Percentiles rank a stretch among this genome's conserved stretches.
phyloP scores from a whole-genome alignment of 2,797 vertebrate genomes.

The Sarcophilus harrisii region DNA sequence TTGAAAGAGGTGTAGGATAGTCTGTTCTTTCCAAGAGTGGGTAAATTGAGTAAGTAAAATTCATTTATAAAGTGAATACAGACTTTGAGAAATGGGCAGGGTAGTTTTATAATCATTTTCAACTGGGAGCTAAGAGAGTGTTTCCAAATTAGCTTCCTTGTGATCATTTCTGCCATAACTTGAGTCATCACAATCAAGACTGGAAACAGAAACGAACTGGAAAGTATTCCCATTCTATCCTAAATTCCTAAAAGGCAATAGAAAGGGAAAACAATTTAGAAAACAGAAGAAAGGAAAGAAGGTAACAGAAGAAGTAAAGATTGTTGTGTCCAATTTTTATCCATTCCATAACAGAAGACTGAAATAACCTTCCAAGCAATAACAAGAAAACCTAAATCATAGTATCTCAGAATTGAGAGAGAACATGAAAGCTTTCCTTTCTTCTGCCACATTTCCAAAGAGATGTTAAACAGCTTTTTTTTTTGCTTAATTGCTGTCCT shows the following conservation, averaged over 20 bases:
- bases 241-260: background rate
- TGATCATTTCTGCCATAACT: too few relatives aligned
- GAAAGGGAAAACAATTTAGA: background rate
- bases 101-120: too few relatives aligned
- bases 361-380: background rate
- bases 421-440: background rate
- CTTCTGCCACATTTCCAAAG: background rate
- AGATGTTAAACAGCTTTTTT: background rate
- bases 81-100: too few relatives aligned
- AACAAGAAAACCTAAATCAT: background rate
- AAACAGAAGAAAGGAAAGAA: background rate
- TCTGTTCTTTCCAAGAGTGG: background rate
- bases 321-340: too few relatives aligned
- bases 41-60: too few relatives aligned
- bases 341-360: fast-evolving
- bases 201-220: background rate
- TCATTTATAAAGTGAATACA: too few relatives aligned
- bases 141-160: too few relatives aligned
- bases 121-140: too few relatives aligned
- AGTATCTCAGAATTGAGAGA: background rate
- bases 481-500: background rate
- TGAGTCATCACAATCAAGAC: too few relatives aligned
- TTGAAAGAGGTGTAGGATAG: too few relatives aligned
- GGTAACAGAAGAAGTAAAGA: background rate
- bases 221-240: background rate